These are phyloP conservation scores for Chironomus tentans DNA, from an alignment of 2,888 invertebrate species.

Conservation along the genomic window DNA sequence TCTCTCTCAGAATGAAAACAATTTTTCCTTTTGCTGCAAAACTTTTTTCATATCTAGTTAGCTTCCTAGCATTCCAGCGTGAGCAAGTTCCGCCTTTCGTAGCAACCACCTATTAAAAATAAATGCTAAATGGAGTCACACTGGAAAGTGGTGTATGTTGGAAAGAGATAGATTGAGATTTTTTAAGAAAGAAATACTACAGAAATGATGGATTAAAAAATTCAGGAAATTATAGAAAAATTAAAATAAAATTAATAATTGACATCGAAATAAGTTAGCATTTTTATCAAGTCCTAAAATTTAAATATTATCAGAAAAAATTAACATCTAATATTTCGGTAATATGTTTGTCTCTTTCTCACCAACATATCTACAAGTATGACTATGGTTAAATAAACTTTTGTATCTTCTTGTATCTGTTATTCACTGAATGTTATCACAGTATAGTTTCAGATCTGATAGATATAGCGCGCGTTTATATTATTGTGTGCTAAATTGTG, in stretches of 20 bases:
- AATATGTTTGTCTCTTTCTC: conserved; percentile 3
- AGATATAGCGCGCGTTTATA: conserved; percentile 17
- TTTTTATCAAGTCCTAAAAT: background rate
- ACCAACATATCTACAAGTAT: background rate
- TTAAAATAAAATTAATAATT: background rate
- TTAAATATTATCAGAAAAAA: background rate
- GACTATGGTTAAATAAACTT: conserved; percentile 22
- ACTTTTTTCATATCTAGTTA: background rate
- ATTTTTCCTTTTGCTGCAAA: conserved; percentile 1
- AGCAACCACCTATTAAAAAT: conserved; percentile 26
- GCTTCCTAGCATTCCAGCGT: conserved; percentile 21
- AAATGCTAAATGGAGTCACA: conserved; percentile 23
- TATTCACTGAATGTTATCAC: conserved; percentile 19
- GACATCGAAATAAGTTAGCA: too few relatives aligned
- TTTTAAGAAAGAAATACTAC: background rate
- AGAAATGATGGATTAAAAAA: too few relatives aligned
- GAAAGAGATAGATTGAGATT: background rate
- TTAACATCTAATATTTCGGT: background rate
- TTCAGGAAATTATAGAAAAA: background rate
- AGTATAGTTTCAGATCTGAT: conserved; percentile 22
- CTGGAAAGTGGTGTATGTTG: background rate
- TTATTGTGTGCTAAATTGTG: background rate
- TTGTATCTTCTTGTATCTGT: conserved; percentile 21
- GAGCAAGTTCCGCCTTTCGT: conserved; percentile 11
- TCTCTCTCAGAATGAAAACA: background rate